Conservation (phyloP, 2,888 invertebrate genomes). For the Drosophila percnosoma region DNA sequence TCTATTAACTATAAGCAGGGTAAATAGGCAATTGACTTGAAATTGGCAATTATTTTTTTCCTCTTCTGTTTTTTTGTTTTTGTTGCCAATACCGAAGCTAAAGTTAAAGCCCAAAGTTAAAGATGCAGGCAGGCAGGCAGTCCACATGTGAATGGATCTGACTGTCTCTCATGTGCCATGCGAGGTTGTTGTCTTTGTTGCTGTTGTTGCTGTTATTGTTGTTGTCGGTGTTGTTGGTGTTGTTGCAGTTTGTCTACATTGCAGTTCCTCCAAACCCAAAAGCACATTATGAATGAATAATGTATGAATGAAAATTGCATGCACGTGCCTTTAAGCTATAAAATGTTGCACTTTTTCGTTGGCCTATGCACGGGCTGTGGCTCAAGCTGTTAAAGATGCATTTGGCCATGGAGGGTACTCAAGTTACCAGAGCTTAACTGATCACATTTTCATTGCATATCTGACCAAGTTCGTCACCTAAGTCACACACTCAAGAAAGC, state of each 20-base stretch:
- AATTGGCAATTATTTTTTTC: slow-evolving; percentile 79
- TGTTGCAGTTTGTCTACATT: slow-evolving; percentile 43
- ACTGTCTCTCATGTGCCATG: slow-evolving; percentile 41
- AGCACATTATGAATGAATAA: slow-evolving; percentile 82
- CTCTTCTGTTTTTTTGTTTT: slow-evolving; percentile 21
- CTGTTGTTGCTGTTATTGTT: slow-evolving; percentile 12
- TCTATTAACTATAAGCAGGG: slow-evolving; percentile 81
- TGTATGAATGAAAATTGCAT: slow-evolving; percentile 83
- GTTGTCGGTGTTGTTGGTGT: slow-evolving; percentile 22
- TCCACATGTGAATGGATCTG: slow-evolving; percentile 62
- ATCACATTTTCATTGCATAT: slow-evolving; percentile 50
- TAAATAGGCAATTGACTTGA: slow-evolving; percentile 82
- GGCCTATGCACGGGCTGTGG: slow-evolving; percentile 14
- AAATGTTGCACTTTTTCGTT: slow-evolving; percentile 69
- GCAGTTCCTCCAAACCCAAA: slow-evolving; percentile 53
- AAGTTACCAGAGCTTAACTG: slow-evolving; percentile 53
- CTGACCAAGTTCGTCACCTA: slow-evolving; percentile 51
- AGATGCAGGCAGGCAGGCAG: slow-evolving; percentile 42
- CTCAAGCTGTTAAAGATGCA: slow-evolving; percentile 48
- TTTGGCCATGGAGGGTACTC: slow-evolving; percentile 32
- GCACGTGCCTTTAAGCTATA: slow-evolving; percentile 82
- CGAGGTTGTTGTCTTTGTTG: slow-evolving; percentile 26
- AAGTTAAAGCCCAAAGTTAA: slow-evolving; percentile 40
- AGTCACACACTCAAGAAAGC: slow-evolving; percentile 30
- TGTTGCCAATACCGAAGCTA: slow-evolving; percentile 23